Evolutionary conservation across 2,113 vertebrate genomes (phyloP).

Genomic region (Centrocercus urophasianus): DNA sequence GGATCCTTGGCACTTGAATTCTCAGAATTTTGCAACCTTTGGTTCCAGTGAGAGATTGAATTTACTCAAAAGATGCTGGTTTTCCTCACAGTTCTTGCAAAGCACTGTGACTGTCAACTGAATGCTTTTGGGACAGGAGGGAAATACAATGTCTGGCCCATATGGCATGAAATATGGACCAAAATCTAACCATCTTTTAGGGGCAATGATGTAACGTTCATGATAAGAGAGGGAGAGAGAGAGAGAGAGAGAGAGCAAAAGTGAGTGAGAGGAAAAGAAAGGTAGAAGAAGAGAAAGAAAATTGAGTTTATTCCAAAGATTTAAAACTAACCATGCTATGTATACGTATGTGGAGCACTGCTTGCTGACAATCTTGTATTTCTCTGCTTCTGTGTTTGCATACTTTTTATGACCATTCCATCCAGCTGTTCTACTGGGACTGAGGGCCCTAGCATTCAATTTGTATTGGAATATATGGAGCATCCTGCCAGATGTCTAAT

Average conservation of each 20-base stretch:
- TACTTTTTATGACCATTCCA: conserved; percentile 78
- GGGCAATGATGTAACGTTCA: conserved; percentile 75
- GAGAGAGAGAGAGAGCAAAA: conserved; percentile 53
- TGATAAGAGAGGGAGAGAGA: conserved; percentile 63
- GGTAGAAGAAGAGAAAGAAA: conserved; percentile 53
- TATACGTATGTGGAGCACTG: conserved; percentile 79
- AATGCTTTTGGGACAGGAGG: conserved; percentile 55
- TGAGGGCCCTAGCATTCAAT: conserved; percentile 48
- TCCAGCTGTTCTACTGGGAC: conserved; percentile 71
- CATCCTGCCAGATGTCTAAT: conserved; percentile 71
- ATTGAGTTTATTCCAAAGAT: conserved; percentile 87
- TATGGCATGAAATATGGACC: conserved; percentile 76
- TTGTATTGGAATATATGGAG: conserved; percentile 75
- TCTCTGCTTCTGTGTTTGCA: conserved; percentile 79
- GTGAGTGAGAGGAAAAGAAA: neutral
- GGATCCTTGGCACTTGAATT: conserved; percentile 79
- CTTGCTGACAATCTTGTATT: conserved; percentile 86
- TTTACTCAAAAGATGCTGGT: conserved; percentile 68
- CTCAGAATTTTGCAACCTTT: conserved; percentile 74
- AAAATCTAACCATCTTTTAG: conserved; percentile 74
- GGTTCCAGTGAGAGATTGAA: conserved; percentile 74
- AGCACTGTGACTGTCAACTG: conserved; percentile 75
- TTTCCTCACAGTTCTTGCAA: conserved; percentile 72
- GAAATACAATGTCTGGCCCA: conserved; percentile 73
- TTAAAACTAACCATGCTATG: conserved; percentile 77